These are phyloP conservation scores for Nicator chloris DNA, from an alignment of 2,113 vertebrate species.

Conservation along the genomic window DNA sequence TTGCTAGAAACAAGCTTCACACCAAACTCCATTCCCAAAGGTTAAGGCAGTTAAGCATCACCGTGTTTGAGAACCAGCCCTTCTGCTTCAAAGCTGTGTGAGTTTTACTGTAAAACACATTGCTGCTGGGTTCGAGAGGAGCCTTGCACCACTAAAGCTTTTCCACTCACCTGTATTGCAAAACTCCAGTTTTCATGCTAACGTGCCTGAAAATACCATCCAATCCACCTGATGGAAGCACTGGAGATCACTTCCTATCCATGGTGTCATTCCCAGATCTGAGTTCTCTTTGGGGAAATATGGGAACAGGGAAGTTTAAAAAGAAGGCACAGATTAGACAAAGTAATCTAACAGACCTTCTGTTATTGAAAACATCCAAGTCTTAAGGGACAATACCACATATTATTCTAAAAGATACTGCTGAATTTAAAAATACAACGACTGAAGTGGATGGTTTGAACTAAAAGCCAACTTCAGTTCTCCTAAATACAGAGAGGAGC, in stretches of 20 bases:
- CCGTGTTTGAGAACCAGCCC: not conserved
- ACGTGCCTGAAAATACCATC: not conserved
- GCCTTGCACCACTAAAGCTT: not conserved
- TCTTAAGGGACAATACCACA: not conserved
- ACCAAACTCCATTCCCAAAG: not conserved
- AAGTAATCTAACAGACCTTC: not conserved
- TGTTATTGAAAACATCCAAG: not conserved
- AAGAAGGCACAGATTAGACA: not conserved
- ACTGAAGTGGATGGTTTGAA: not conserved
- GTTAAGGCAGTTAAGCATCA: not conserved
- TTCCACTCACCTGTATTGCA: not conserved
- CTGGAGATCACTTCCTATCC: not conserved
- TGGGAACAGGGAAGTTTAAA: not conserved
- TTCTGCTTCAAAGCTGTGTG: not conserved
- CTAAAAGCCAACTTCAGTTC: not conserved
- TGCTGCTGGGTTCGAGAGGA: not conserved
- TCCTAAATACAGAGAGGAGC: not conserved
- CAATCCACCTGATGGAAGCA: no score
- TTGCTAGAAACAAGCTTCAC: not conserved
- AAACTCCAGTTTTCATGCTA: not conserved
- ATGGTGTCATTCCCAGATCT: not conserved
- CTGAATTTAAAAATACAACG: accelerated
- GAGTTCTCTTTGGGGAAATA: not conserved
- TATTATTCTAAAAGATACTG: not conserved
- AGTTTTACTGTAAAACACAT: not conserved